A percentile compares a stretch with the other conserved stretches of the same genome.
These are phyloP conservation scores for Sterrhoptilus dennistouni DNA, from an alignment of 2,113 vertebrate genomes.

Conservation along the genomic window DNA sequence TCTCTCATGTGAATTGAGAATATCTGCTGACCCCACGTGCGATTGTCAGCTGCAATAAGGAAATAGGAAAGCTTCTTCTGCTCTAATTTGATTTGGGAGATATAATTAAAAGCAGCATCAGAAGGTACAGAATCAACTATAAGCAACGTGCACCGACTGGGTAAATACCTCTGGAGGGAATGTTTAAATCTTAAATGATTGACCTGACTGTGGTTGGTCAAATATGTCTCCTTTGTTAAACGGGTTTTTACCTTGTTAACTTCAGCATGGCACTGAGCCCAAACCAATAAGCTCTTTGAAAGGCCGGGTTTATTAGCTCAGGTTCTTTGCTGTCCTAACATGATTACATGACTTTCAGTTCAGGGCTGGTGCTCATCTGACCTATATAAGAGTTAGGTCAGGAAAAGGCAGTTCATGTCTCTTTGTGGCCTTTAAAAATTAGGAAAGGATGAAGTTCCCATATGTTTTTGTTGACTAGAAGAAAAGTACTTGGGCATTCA, in stretches of 20 bases:
- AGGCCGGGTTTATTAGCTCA: conserved; percentile 44
- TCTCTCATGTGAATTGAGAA: not conserved
- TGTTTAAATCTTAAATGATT: conserved; percentile 48
- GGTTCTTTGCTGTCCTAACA: not conserved
- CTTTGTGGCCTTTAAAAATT: not conserved
- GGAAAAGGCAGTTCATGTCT: not conserved
- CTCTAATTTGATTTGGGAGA: conserved; percentile 29
- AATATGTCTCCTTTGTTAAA: conserved; percentile 42
- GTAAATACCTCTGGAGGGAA: conserved; percentile 56
- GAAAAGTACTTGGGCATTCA: not conserved
- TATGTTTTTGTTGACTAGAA: not conserved
- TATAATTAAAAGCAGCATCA: conserved; percentile 25
- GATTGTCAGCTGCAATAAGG: not conserved
- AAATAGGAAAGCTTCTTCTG: not conserved
- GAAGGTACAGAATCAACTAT: not conserved
- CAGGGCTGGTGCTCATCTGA: conserved; percentile 29
- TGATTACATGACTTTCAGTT: conserved; percentile 38
- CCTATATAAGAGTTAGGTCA: not conserved
- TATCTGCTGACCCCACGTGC: not conserved
- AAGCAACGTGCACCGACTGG: not conserved
- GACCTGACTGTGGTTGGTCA: conserved; percentile 36
- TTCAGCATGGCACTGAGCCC: conserved; percentile 45
- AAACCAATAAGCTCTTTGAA: conserved; percentile 59
- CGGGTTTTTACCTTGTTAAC: conserved; percentile 61
- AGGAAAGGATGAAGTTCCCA: not conserved